phyloP scores from a whole-genome alignment of 2,113 vertebrate species.

The Tonatia bakeri region DNA sequence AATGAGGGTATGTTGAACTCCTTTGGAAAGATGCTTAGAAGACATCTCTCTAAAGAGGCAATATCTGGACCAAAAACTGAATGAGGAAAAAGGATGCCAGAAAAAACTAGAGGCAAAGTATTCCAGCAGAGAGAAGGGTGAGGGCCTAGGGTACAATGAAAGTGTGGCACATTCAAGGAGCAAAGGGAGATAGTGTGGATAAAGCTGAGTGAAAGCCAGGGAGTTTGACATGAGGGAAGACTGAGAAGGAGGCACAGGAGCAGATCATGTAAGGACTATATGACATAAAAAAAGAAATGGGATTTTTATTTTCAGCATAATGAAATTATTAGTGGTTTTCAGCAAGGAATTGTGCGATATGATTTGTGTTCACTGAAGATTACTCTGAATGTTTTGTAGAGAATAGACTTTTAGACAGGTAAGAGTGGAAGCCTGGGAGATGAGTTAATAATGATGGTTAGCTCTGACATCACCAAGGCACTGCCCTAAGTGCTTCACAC shows the following conservation, averaged over 20 bases:
- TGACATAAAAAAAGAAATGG: background rate
- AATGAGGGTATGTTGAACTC: background rate
- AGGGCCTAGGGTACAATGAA: background rate
- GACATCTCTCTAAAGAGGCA: background rate
- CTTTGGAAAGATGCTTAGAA: background rate
- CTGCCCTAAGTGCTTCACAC: background rate
- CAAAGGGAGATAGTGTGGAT: background rate
- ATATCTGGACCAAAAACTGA: background rate
- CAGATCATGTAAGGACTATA: background rate
- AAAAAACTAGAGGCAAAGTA: background rate
- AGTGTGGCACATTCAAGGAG: background rate
- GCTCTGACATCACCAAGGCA: background rate
- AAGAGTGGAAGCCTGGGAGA: background rate
- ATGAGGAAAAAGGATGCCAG: background rate
- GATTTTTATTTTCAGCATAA: background rate
- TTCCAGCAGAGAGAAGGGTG: background rate
- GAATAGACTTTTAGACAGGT: background rate
- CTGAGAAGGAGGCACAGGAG: background rate
- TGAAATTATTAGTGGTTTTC: background rate
- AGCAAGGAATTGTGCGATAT: background rate
- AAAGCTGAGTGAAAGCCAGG: background rate
- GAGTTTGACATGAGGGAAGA: background rate
- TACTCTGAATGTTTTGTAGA: background rate
- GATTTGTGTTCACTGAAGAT: background rate
- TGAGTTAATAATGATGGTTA: background rate